Base-by-base conservation (phyloP, 2,888 invertebrate genomes). In the Lithophane socia region DNA sequence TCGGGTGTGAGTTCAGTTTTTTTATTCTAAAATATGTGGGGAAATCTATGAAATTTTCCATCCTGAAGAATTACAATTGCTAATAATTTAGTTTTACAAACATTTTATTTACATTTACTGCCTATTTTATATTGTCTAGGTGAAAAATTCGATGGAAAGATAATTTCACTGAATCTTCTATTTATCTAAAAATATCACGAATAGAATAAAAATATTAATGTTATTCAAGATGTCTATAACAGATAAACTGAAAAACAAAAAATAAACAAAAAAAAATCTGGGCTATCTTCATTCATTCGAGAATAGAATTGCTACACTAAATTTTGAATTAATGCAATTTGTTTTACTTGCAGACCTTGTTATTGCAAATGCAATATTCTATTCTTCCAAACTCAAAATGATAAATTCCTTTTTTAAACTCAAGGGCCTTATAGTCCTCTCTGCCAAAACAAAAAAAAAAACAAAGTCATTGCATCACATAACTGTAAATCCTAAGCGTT, bases 401-500 rank as follows among this genome's bases (percentile, higher is more conserved):
- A 12, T 58, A 24, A 13, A 9, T 44, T 49, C 0, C 24, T n/a
- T 77, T 70, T 64, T 49, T 61, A 16, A 58, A 44, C 24, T 1
- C 54, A 67, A 68, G 10, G 24, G n/a, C 24, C 63, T 47, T 12
- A 29, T 29, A 29, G 2, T 24, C 2, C 58, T 37, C 44, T 37
- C 52, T 2, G 24, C n/a, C 54, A 13, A 3, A 54, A 61, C 1
- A 70, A 54, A 47, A 65, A 44, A 44, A 63, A 73, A 69, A 65
- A 74, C 18, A 16, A 54, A 72, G 72, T 64, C n/a, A 73, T 29
- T 52, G 18, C 70, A 80, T 83, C 74, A 78, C 67, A 58, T 80
- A 87, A 86, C 88, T 49, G 84, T 83, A 67, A 78, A 79, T 79
- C 67, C 83, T 82, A 80, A 86, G 69, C 83, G 73, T 87, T 87